A percentile compares a stretch with the other conserved stretches of the same genome.
Evolutionary conservation across 2,113 vertebrate genomes (phyloP).

Genomic region (Dicentrarchus labrax): DNA sequence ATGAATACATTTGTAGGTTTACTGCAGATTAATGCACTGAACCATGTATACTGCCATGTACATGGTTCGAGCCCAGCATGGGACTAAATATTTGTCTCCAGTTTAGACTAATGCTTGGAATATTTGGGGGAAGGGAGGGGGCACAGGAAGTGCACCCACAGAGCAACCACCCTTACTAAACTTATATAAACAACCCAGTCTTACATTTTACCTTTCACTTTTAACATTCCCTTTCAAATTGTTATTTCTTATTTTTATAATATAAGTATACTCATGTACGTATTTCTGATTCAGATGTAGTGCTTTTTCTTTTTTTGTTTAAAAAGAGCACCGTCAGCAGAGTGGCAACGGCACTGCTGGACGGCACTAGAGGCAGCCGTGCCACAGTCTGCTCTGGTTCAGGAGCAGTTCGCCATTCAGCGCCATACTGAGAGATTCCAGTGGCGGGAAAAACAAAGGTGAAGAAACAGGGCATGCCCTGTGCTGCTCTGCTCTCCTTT

Average conservation of each 20-base stretch:
- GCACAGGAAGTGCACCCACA: background rate
- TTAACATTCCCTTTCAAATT: too few species aligned
- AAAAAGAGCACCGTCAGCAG: background rate
- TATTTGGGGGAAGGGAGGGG: background rate
- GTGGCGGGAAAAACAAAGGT: background rate
- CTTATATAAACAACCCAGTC: background rate
- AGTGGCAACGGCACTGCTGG: background rate
- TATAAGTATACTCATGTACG: too few species aligned
- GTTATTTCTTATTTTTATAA: too few species aligned
- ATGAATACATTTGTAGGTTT: too few species aligned
- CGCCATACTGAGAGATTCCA: constrained; percentile 5
- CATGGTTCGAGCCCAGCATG: too few species aligned
- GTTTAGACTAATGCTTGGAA: background rate
- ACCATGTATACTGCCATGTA: too few species aligned
- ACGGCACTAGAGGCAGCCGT: background rate
- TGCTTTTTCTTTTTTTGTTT: background rate
- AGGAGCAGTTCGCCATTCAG: background rate
- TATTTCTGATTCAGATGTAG: too few species aligned
- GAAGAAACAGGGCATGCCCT: background rate
- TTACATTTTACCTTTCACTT: background rate
- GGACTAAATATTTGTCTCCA: background rate
- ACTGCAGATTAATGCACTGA: too few species aligned
- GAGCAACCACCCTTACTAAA: background rate
- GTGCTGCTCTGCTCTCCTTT: background rate
- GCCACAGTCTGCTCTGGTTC: background rate